These are phyloP conservation scores for Leuciscus waleckii DNA, from an alignment of 2,797 vertebrate genomes.

Conservation along the genomic window DNA sequence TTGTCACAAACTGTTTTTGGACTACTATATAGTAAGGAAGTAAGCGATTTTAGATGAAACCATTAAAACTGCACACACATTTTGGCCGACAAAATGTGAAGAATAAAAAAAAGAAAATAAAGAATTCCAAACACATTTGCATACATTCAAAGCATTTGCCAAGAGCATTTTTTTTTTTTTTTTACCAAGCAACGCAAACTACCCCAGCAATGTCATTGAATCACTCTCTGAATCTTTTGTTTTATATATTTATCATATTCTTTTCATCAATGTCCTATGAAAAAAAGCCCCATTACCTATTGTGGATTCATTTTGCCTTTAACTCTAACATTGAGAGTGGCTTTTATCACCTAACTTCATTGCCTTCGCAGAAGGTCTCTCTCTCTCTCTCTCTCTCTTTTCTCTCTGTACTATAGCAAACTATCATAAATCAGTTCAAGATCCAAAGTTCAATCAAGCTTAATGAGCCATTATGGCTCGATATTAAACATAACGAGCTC, in stretches of 20 bases:
- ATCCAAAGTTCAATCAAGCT: conserved; percentile 53
- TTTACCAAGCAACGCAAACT: too few relatives aligned
- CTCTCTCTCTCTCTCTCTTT: not conserved
- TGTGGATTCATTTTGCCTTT: not conserved
- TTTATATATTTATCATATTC: not conserved
- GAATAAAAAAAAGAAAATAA: too few relatives aligned
- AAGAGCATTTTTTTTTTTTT: not conserved
- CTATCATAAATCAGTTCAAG: conserved; percentile 51
- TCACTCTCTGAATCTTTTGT: not conserved
- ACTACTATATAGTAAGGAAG: not conserved
- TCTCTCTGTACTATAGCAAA: conserved; percentile 27
- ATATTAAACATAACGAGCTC: conserved; percentile 54
- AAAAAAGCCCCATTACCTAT: not conserved
- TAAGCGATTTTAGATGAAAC: not conserved
- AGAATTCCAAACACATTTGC: not conserved
- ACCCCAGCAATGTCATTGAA: not conserved
- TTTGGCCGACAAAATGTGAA: too few relatives aligned
- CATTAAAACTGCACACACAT: too few relatives aligned
- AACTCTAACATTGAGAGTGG: not conserved
- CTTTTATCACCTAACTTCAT: conserved; percentile 3
- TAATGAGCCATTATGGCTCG: conserved; percentile 56
- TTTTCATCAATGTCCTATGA: not conserved
- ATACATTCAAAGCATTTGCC: not conserved
- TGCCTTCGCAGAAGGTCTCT: conserved; percentile 7
- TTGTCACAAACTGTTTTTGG: too few relatives aligned